phyloP scores from a whole-genome alignment of 2,888 invertebrate species.

The Rhagonycha lutea region DNA sequence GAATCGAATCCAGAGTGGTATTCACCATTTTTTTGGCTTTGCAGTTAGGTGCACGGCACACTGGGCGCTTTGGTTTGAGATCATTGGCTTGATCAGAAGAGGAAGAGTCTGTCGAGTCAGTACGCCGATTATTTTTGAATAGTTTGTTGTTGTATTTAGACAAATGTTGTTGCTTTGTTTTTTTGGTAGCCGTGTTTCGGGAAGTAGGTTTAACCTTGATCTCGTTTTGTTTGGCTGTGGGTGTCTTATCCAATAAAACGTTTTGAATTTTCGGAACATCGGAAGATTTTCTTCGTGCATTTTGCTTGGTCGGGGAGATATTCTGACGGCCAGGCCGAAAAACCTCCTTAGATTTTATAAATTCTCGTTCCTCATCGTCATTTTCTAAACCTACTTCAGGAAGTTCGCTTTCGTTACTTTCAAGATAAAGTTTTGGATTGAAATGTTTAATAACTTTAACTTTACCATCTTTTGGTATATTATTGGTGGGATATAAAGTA shows the following conservation, averaged over 20 bases:
- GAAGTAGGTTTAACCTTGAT: not conserved
- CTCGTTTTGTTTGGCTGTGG: not conserved
- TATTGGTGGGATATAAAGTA: not conserved
- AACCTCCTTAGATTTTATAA: not conserved
- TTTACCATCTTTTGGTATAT: not conserved
- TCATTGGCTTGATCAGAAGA: not conserved
- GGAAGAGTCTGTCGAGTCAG: not conserved
- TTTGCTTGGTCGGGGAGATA: not conserved
- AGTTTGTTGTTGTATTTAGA: not conserved
- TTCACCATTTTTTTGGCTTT: not conserved
- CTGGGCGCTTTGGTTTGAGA: not conserved
- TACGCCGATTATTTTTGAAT: no score
- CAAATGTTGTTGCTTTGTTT: not conserved
- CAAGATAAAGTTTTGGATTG: not conserved
- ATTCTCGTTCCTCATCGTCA: not conserved
- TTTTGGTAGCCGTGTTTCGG: not conserved
- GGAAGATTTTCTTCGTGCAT: not conserved
- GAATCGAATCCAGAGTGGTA: not conserved
- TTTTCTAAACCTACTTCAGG: not conserved
- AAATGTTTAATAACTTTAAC: constrained; percentile 5
- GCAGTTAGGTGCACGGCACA: not conserved
- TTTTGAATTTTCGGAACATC: not conserved
- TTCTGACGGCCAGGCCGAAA: not conserved
- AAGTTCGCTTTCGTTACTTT: not conserved
- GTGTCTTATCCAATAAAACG: not conserved